Evolutionary conservation across 1,140 invertebrate genomes (phyloP).

Genomic region (Drosophila busckii): DNA sequence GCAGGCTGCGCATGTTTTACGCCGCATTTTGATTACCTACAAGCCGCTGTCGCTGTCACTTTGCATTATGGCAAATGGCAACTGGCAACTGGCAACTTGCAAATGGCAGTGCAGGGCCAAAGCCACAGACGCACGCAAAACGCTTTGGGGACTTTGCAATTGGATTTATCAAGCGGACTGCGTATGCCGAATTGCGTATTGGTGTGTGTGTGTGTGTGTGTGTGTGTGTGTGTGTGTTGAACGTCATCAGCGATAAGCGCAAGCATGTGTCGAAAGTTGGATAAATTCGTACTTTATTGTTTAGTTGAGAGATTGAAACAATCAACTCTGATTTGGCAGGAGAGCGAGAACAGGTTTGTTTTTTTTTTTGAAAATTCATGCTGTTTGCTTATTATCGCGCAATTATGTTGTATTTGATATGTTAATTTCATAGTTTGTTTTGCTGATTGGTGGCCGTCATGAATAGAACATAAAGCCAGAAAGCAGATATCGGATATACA

Average conservation of each 20-base stretch:
- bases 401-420: slow-evolving; percentile 76
- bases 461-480: slow-evolving; percentile 53
- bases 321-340: slow-evolving; percentile 2
- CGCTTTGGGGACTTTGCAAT: background rate
- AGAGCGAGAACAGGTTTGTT: slow-evolving; percentile 42
- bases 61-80: slow-evolving; percentile 57
- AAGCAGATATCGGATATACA: too few relatives aligned
- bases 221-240: too few relatives aligned
- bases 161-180: too few relatives aligned
- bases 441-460: slow-evolving; percentile 42
- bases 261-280: too few relatives aligned
- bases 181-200: too few relatives aligned
- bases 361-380: slow-evolving; percentile 12
- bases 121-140: too few relatives aligned
- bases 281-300: too few relatives aligned
- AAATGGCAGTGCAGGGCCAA: too few relatives aligned
- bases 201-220: too few relatives aligned
- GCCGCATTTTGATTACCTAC: slow-evolving; percentile 72
- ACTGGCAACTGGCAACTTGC: background rate
- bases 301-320: too few relatives aligned
- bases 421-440: slow-evolving; percentile 53
- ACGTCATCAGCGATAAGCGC: too few relatives aligned
- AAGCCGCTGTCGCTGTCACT: slow-evolving; percentile 67
- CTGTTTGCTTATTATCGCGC: slow-evolving; percentile 58
- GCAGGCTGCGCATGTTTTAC: slow-evolving; percentile 59